phyloP scores from a whole-genome alignment of 2,888 invertebrate species.

The Xestia rhomboidea region DNA sequence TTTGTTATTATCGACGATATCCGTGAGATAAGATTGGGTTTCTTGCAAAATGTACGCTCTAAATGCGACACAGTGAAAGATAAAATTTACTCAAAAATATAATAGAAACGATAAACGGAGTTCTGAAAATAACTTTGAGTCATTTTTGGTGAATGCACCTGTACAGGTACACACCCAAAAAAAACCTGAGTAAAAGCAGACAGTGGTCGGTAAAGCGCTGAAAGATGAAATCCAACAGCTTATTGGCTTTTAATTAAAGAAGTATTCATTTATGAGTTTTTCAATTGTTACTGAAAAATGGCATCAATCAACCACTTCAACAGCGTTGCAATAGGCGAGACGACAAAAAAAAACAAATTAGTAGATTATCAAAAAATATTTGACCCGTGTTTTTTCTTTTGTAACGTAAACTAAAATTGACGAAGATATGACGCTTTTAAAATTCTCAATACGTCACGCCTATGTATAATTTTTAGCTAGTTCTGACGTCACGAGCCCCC shows the following conservation, averaged over 20 bases:
- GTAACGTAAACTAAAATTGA: no score
- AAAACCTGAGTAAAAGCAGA: background rate
- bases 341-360: no score
- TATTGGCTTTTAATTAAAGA: background rate
- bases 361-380: no score
- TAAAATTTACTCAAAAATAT: slow-evolving; percentile 28
- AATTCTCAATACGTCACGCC: no score
- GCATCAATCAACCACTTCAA: background rate
- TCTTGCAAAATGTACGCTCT: slow-evolving; percentile 52
- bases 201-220: background rate
- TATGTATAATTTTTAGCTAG: no score
- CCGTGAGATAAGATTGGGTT: slow-evolving; percentile 61
- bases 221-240: background rate
- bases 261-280: background rate
- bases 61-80: slow-evolving; percentile 36
- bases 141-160: background rate
- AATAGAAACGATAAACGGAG: slow-evolving; percentile 11
- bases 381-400: no score
- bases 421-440: no score
- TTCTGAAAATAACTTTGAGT: slow-evolving; percentile 33
- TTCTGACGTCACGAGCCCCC: no score
- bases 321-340: no score
- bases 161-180: background rate
- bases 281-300: background rate
- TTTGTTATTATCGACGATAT: slow-evolving; percentile 52